phyloP scores from a whole-genome alignment of 2,113 vertebrate genomes.

The Naja naja region DNA sequence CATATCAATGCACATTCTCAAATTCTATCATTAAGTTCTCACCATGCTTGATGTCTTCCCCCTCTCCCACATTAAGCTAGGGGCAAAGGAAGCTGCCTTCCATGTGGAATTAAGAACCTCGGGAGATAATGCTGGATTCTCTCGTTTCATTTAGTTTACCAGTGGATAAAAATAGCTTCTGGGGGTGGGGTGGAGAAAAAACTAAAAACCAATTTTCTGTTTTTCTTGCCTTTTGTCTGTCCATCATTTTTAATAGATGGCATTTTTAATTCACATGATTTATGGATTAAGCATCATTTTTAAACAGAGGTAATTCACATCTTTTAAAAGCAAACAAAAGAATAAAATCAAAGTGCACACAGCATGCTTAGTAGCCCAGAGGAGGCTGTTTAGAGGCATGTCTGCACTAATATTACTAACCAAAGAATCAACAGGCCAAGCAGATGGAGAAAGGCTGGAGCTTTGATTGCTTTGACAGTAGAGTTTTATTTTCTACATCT shows the following conservation, averaged over 20 bases:
- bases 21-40: constrained; percentile 64
- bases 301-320: neutral
- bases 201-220: neutral
- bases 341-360: constrained; percentile 59
- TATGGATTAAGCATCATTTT: neutral
- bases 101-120: neutral
- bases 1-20: constrained; percentile 65
- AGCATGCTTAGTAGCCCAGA: constrained; percentile 70
- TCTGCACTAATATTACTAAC: neutral
- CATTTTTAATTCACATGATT: neutral
- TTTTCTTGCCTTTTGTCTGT: neutral
- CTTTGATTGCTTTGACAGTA: neutral
- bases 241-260: neutral
- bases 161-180: neutral
- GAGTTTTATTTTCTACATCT: neutral
- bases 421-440: neutral
- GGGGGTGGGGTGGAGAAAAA: neutral
- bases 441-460: neutral
- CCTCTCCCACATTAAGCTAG: neutral
- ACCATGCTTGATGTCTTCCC: constrained; percentile 68
- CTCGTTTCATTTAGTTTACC: neutral
- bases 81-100: neutral
- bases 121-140: neutral
- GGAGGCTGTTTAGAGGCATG: constrained; percentile 63
- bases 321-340: neutral